Evolutionary conservation across 2,797 vertebrate species (phyloP).

Genomic region (Threskiornis aethiopicus): DNA sequence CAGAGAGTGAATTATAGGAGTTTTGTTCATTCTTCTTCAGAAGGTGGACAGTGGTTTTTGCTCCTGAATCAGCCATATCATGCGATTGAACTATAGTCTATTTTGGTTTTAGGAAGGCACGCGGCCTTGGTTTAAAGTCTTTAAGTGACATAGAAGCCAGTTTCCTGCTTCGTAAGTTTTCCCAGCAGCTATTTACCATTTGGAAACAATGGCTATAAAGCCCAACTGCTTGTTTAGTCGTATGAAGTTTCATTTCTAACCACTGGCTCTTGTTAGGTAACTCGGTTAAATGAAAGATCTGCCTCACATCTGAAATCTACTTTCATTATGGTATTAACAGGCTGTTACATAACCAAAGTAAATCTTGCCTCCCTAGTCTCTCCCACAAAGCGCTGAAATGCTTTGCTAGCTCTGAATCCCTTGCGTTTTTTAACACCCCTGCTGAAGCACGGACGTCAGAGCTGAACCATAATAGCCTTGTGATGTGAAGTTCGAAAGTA

Average conservation of each 20-base stretch:
- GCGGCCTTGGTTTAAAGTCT: neutral
- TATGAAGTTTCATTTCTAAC: neutral
- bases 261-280: neutral
- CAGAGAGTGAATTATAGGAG: neutral
- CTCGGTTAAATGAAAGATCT: neutral
- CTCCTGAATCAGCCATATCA: neutral
- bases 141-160: neutral
- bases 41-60: neutral
- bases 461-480: conserved; percentile 34
- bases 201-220: neutral
- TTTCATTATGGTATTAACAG: neutral
- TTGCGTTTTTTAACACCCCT: conserved; percentile 34
- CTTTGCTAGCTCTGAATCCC: conserved; percentile 32
- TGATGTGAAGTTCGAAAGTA: neutral
- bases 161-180: neutral
- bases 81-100: neutral
- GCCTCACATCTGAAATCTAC: neutral
- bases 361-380: conserved; percentile 1
- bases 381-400: neutral
- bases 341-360: conserved; percentile 4
- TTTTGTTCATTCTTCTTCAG: neutral
- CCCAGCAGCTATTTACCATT: neutral
- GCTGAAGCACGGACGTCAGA: conserved; percentile 34
- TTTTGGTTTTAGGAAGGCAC: neutral
- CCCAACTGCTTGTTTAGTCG: neutral